Base-by-base conservation (phyloP, 2,113 vertebrate genomes). In the Odontesthes bonariensis region DNA sequence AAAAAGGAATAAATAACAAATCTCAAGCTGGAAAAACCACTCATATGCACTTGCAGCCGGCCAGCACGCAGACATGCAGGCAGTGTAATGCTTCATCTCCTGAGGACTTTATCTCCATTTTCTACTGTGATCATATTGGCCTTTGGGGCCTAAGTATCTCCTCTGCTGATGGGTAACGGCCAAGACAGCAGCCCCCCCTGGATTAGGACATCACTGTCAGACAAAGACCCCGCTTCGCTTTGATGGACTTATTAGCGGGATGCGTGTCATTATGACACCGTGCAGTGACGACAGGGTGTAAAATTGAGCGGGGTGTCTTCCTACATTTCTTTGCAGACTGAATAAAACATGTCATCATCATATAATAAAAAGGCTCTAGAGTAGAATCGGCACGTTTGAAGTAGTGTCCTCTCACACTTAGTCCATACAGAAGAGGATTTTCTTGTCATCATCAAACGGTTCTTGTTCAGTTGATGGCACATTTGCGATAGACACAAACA, bases 151-250 rank as follows among this genome's bases (percentile, higher is more conserved):
- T 67, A 85, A 88, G 90, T 79, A 73, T 87, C 55, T 77, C 78
- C 77, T 86, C 76, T 71, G 79, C 79, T 87, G 88, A 79, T 85
- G 86, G 87, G 81, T 82, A 83, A 75, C 77, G 54, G 71, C 75
- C 73, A 75, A 82, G 83, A 87, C 81, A 86, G 86, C 72, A 81
- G 77, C 61, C 86, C 75, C 69, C 80, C 63, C 56, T 75, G 61
- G 84, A 88, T 91, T 88, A 85, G 77, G 70, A 82, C 76, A 75
- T 89, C 75, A 81, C 80, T 86, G 81, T 88, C 82, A 86, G 83
- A 49, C 47, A 69, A 69, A 46, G 62, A 38, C 53, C 38, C 66
- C 8, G 79, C 69, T 74, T 47, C 72, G 49, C 75, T 83, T 75
- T 75, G 82, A 90, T 64, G 75, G 78, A 86, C 70, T 81, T 77